Percentiles rank a stretch among this genome's conserved stretches.
Evolutionary conservation across 2,113 vertebrate species (phyloP).

Genomic region (Pipra filicauda): DNA sequence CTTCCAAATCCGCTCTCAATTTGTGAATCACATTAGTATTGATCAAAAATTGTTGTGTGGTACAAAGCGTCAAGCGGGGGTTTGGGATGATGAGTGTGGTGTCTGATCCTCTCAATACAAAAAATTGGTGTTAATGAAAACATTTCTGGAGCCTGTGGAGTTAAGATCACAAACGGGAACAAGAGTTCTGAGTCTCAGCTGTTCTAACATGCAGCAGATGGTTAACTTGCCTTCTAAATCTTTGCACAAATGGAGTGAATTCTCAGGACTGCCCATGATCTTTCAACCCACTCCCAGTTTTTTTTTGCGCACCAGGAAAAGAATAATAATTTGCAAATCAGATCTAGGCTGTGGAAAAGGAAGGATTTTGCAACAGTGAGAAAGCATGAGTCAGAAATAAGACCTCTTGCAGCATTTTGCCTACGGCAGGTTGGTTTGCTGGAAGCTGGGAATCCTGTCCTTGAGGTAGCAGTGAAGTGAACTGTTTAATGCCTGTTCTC

Average conservation of each 20-base stretch:
- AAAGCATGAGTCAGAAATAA: background rate
- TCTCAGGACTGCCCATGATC: background rate
- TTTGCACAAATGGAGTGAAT: background rate
- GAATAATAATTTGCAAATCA: background rate
- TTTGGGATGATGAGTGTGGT: background rate
- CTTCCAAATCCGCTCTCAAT: background rate
- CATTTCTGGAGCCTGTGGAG: background rate
- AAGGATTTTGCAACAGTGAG: background rate
- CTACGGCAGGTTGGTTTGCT: background rate
- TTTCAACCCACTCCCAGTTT: background rate
- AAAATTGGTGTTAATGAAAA: background rate
- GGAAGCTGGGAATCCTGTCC: background rate
- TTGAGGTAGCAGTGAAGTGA: background rate
- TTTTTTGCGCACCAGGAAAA: background rate
- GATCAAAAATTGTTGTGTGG: background rate
- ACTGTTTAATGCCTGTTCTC: background rate
- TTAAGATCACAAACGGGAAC: background rate
- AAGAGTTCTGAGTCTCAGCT: conserved; percentile 1
- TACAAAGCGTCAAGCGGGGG: background rate
- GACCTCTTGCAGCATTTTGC: background rate
- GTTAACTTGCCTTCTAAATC: conserved; percentile 8
- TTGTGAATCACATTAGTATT: background rate
- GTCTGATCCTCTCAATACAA: background rate
- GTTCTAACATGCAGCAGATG: conserved; percentile 7
- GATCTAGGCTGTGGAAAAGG: background rate